phyloP scores from a whole-genome alignment of 1,140 invertebrate genomes.

The Drosophila littoralis region DNA sequence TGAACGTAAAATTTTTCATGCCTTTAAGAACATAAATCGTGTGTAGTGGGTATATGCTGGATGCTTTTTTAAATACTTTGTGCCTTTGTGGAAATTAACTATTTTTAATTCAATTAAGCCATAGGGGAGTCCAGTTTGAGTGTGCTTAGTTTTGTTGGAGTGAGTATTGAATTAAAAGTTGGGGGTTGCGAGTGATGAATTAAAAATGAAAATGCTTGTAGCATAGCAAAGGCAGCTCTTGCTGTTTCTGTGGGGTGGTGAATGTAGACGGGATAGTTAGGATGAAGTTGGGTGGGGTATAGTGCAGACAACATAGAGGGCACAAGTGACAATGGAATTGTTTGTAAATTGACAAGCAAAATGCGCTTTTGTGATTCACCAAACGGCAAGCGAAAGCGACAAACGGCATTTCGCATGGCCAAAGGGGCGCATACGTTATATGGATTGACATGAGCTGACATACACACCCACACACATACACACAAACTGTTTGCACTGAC shows the following conservation, averaged over 20 bases:
- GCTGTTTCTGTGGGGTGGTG: conserved; percentile 31
- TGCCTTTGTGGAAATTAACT: neutral
- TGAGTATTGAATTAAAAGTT: conserved; percentile 32
- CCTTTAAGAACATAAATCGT: too few species aligned
- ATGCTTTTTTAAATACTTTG: neutral
- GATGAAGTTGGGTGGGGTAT: neutral
- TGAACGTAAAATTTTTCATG: too few species aligned
- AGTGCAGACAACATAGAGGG: conserved; percentile 5
- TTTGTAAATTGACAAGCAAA: conserved; percentile 48
- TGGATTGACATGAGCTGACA: conserved; percentile 54
- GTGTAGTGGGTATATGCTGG: neutral
- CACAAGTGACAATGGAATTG: conserved; percentile 52
- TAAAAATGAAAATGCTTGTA: conserved; percentile 64
- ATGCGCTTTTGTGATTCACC: conserved; percentile 44
- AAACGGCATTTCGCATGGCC: conserved; percentile 31
- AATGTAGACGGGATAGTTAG: too few species aligned
- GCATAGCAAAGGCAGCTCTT: conserved; percentile 44
- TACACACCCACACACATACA: conserved; percentile 2
- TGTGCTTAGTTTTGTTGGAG: conserved; percentile 19
- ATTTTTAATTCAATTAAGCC: neutral
- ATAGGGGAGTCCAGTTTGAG: neutral
- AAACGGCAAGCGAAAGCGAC: conserved; percentile 34
- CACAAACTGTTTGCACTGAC: conserved; percentile 30
- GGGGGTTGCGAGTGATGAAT: conserved; percentile 38
- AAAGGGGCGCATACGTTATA: conserved; percentile 58